Evolutionary conservation across 35 echinoderm and acorn worm genomes (phyloP).

Genomic region (Ophioderma brevispina): DNA sequence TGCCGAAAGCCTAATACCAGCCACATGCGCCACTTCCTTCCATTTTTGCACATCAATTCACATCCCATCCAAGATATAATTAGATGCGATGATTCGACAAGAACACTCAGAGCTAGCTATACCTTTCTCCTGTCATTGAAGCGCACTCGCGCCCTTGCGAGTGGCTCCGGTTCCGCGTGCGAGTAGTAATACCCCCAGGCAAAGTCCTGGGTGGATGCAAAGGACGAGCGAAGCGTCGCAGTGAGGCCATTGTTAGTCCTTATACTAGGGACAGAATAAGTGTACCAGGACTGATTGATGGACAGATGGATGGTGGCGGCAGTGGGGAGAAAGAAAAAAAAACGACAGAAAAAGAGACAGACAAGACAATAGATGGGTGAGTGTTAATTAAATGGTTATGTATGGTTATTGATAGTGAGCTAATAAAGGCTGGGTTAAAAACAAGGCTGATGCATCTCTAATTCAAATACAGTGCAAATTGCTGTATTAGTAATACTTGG

Average conservation of each 20-base stretch:
- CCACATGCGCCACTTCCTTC: neutral
- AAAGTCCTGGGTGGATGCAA: neutral
- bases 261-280: neutral
- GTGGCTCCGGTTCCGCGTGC: neutral
- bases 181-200: neutral
- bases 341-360: neutral
- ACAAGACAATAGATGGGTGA: neutral
- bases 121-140: neutral
- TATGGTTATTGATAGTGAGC: too few species aligned
- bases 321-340: neutral
- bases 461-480: too few species aligned
- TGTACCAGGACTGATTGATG: neutral
- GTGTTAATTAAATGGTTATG: conserved; percentile 3
- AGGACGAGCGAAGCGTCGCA: neutral
- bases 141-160: neutral
- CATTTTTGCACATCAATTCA: neutral
- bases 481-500: too few species aligned
- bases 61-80: neutral
- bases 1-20: too few species aligned
- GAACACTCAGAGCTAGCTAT: neutral
- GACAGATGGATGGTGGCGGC: neutral
- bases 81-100: neutral
- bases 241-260: neutral
- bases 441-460: too few species aligned
- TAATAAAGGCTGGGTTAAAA: too few species aligned